These are phyloP conservation scores for Aphelenchoides fujianensis DNA, from an alignment of 1,140 invertebrate species.

Conservation along the genomic window DNA sequence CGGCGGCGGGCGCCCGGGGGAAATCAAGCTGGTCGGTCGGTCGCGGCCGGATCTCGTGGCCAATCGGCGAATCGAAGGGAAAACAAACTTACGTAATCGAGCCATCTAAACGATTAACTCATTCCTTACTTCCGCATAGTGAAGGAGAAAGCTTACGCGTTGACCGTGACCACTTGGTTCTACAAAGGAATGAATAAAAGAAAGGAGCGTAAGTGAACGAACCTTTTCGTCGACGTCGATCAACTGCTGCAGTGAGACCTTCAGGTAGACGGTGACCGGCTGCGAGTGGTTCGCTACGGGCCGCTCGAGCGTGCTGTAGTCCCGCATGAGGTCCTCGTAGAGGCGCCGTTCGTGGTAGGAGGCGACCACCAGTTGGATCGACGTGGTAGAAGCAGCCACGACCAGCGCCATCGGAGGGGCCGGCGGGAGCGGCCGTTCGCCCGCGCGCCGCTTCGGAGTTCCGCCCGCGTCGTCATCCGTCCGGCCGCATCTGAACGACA, in stretches of 20 bases:
- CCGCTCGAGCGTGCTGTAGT: conserved; percentile 91
- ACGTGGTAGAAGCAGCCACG: not conserved
- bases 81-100: conserved; percentile 53
- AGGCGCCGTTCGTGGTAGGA: conserved; percentile 45
- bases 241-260: conserved; percentile 78
- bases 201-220: too few relatives aligned
- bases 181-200: not conserved
- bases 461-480: not conserved
- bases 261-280: conserved; percentile 58
- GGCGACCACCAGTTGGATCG: conserved; percentile 6
- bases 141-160: too few relatives aligned
- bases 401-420: not conserved
- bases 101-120: too few relatives aligned
- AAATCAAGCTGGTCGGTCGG: too few relatives aligned
- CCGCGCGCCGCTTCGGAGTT: not conserved
- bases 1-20: too few relatives aligned
- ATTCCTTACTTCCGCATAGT: too few relatives aligned
- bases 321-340: conserved; percentile 55
- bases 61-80: too few relatives aligned
- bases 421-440: not conserved
- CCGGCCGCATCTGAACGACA: not conserved
- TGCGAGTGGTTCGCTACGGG: conserved; percentile 75
- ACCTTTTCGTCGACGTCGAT: conserved; percentile 90
- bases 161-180: conserved; percentile 57
- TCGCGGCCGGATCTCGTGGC: too few relatives aligned